Evolutionary conservation across 1,140 invertebrate genomes (phyloP), one percentile per base, ranked within the genome.

Genomic region (Heliconius nattereri): DNA sequence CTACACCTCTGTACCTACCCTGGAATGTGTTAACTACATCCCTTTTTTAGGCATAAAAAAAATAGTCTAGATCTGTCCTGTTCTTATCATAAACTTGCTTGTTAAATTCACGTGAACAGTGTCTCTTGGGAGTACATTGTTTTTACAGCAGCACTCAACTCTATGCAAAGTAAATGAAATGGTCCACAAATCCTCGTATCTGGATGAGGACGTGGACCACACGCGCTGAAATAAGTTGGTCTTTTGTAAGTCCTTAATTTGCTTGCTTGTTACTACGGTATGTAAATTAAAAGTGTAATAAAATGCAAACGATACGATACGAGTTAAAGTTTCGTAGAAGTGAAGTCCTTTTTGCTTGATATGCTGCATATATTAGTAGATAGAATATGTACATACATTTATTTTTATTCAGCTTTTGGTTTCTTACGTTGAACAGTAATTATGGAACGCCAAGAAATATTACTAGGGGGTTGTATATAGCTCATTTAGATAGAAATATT

Each of bases 171-270:
- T 66, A 66, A 66, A 66, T 66, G 60, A 49, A 73, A 29, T 73
- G 72, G n/a, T 45, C 72, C 23, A 66, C 60, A 29, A 66, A 66
- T 29, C 23, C 26, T 11, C 9, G 60, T 66, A 76, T 83, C 73
- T 81, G 54, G 57, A 66, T 81, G 72, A 75, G 75, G 79, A 81
- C 32, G 79, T 71, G 57, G 82, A 80, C 82, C 82, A 83, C 82
- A 83, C 79, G 77, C 72, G 70, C 37, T 73, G 75, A 49, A 80
- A 81, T 82, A 20, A 75, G 26, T 60, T 71, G 60, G 60, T 73
- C 75, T 57, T 75, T 80, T 76, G 75, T 78, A 79, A 81, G 66
- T 75, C 35, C 74, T 78, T 76, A 73, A 72, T 73, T 54, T 66
- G 73, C 32, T 29, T 35, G 49, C 70, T 76, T 76, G 78, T 74